phyloP scores from a whole-genome alignment of 2,113 vertebrate genomes.

The Lagopus muta region DNA sequence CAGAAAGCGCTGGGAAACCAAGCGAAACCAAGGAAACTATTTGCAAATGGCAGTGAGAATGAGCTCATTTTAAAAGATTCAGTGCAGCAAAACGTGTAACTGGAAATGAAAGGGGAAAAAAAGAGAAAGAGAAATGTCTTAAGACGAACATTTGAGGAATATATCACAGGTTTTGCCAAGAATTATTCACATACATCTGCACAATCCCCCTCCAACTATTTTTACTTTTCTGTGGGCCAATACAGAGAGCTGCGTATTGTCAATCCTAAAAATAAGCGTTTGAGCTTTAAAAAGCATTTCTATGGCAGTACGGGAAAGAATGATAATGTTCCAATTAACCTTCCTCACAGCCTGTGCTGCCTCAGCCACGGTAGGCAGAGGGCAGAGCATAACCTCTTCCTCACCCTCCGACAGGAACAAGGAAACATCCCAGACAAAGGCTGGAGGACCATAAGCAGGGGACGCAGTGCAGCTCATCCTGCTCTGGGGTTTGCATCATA shows the following conservation, averaged over 20 bases:
- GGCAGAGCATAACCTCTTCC: background rate
- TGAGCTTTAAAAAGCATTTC: background rate
- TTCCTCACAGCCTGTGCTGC: background rate
- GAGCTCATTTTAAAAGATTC: background rate
- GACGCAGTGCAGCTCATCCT: background rate
- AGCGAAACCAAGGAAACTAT: background rate
- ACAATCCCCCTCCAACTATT: background rate
- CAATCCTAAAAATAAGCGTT: background rate
- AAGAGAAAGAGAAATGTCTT: background rate
- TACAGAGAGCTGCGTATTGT: constrained; percentile 1
- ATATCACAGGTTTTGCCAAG: background rate
- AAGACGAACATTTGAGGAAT: constrained; percentile 12
- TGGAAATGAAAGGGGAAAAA: background rate
- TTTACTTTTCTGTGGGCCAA: constrained; percentile 35
- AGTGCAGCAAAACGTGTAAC: background rate
- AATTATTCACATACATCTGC: constrained; percentile 31
- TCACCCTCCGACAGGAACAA: background rate
- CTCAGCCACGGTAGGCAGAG: background rate
- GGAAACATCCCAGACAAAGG: background rate
- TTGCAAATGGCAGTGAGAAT: background rate
- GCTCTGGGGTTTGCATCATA: background rate
- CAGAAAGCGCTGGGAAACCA: too few relatives aligned
- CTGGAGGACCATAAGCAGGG: background rate
- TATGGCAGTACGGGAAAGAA: background rate
- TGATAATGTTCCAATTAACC: background rate